Percentiles rank a stretch among this genome's conserved stretches.
phyloP scores from a whole-genome alignment of 2,113 vertebrate species.

The Menura novaehollandiae region DNA sequence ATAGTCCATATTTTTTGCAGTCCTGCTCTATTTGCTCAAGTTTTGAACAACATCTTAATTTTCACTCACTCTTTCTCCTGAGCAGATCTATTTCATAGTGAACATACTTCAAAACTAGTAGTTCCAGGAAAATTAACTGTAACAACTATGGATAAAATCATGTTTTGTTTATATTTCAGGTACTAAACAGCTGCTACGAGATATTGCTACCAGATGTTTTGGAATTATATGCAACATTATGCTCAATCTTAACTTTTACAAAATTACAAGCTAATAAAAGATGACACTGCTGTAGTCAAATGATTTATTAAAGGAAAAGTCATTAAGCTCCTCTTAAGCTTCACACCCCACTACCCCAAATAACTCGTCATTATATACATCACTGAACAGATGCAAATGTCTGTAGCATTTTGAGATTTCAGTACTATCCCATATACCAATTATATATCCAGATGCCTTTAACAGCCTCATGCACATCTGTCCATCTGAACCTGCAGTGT shows the following conservation, averaged over 20 bases:
- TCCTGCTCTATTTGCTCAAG: not conserved
- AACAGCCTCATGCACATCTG: not conserved
- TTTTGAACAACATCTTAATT: not conserved
- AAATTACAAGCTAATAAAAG: constrained; percentile 70
- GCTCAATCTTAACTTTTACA: constrained; percentile 65
- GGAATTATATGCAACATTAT: constrained; percentile 76
- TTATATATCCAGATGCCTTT: constrained; percentile 7
- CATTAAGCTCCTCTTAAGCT: constrained; percentile 51
- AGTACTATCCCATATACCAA: not conserved
- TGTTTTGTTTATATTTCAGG: constrained; percentile 74
- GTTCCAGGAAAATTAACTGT: constrained; percentile 44
- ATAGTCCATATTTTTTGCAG: not conserved
- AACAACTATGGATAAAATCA: constrained; percentile 35
- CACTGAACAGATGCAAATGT: not conserved
- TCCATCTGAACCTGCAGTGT: not conserved
- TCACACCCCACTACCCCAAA: constrained; percentile 46
- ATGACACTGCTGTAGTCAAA: constrained; percentile 53
- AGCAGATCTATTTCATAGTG: not conserved
- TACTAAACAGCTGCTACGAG: constrained; percentile 74
- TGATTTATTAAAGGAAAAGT: constrained; percentile 70
- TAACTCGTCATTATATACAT: not conserved
- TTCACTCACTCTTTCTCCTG: not conserved
- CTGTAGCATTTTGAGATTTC: not conserved
- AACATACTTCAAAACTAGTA: not conserved
- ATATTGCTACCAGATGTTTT: constrained; percentile 75